Evolutionary conservation across 2,888 invertebrate genomes (phyloP).

Genomic region (Melieria picta): DNA sequence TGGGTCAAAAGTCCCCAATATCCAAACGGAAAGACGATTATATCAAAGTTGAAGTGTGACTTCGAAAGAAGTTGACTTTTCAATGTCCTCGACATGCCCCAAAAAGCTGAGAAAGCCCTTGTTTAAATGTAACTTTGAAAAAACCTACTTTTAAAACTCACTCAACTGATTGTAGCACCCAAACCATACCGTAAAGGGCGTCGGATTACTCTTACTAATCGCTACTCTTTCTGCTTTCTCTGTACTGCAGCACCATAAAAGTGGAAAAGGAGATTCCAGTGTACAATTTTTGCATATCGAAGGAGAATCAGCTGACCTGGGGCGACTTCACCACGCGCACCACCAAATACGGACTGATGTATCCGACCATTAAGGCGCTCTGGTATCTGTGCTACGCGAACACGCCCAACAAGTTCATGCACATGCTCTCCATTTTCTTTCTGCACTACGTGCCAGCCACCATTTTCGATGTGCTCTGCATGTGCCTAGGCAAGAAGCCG

Average conservation of each 20-base stretch:
- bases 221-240: neutral
- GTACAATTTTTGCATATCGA: constrained; percentile 88
- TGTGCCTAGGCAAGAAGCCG: constrained; percentile 71
- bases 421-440: constrained; percentile 71
- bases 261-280: constrained; percentile 71
- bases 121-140: too few species aligned
- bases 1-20: too few species aligned
- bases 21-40: too few species aligned
- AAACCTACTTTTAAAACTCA: too few species aligned
- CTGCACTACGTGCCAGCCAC: constrained; percentile 75
- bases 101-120: constrained; percentile 2
- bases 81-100: too few species aligned
- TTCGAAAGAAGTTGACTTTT: too few species aligned
- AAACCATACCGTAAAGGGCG: too few species aligned
- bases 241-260: constrained; percentile 41
- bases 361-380: constrained; percentile 74
- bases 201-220: too few species aligned
- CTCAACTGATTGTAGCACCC: too few species aligned
- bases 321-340: constrained; percentile 72
- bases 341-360: constrained; percentile 69
- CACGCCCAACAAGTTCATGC: constrained; percentile 69
- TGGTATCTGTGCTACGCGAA: constrained; percentile 76
- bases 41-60: too few species aligned
- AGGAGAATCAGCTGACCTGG: constrained; percentile 86
- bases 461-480: constrained; percentile 69